These are phyloP conservation scores for Ptilonorhynchus violaceus DNA, from an alignment of 2,113 vertebrate species.

Conservation along the genomic window DNA sequence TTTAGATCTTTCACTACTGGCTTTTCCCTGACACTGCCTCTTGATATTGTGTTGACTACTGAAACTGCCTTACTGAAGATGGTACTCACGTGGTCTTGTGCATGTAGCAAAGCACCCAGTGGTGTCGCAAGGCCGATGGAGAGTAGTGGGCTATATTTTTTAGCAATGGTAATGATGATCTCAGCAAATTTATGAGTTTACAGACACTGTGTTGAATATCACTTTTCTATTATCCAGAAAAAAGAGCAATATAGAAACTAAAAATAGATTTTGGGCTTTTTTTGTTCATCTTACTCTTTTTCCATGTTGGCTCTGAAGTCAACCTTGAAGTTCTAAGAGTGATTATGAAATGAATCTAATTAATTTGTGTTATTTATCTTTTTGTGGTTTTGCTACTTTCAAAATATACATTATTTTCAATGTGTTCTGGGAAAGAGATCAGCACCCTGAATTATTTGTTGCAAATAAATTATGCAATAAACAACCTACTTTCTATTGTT, in stretches of 20 bases:
- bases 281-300: neutral
- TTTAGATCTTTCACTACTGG: neutral
- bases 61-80: neutral
- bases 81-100: neutral
- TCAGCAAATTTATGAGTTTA: neutral
- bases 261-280: neutral
- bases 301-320: neutral
- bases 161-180: neutral
- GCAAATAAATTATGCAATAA: neutral
- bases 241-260: neutral
- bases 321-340: neutral
- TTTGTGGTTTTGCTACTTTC: neutral
- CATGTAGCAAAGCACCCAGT: neutral
- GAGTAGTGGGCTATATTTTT: neutral
- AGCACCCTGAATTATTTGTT: constrained; percentile 2
- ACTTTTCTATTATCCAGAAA: neutral
- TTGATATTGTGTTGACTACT: neutral
- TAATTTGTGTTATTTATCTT: neutral
- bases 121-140: neutral
- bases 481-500: neutral
- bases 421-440: neutral
- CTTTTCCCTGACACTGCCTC: neutral
- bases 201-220: neutral
- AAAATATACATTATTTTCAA: neutral
- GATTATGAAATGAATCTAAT: neutral